Percentiles rank a stretch among this genome's conserved stretches.
These are phyloP conservation scores for Pachyramphus minor DNA, from an alignment of 2,113 vertebrate genomes.

Conservation along the genomic window DNA sequence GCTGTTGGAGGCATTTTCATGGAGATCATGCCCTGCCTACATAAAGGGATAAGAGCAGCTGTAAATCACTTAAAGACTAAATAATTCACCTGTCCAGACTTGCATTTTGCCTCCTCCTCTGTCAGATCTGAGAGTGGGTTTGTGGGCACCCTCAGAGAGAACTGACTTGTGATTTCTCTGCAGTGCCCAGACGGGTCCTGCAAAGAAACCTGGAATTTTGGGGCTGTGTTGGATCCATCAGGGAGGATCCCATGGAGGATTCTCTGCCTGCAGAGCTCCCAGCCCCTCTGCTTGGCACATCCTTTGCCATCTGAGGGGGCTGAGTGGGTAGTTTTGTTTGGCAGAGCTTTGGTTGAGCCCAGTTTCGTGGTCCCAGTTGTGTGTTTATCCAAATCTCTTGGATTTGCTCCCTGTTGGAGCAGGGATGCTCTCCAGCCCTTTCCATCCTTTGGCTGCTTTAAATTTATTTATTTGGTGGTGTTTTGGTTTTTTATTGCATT, in stretches of 20 bases:
- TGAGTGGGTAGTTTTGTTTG: background rate
- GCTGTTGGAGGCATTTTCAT: background rate
- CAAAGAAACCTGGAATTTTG: no score
- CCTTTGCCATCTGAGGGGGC: background rate
- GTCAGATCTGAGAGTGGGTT: background rate
- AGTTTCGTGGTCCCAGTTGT: background rate
- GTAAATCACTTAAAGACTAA: background rate
- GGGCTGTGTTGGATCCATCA: no score
- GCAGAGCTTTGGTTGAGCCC: background rate
- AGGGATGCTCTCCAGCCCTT: background rate
- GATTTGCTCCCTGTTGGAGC: background rate
- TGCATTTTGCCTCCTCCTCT: rapidly evolving
- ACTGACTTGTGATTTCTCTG: rapidly evolving
- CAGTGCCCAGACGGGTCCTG: background rate
- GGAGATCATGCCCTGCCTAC: background rate
- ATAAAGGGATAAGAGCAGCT: background rate
- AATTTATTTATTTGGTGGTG: background rate
- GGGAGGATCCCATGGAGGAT: background rate
- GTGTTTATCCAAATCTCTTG: background rate
- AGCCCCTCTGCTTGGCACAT: rapidly evolving
- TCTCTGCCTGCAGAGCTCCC: background rate
- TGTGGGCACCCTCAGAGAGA: rapidly evolving
- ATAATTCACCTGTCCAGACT: background rate
- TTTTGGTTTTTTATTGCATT: background rate
- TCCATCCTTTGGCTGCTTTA: background rate